Base-by-base conservation (phyloP, 2,797 vertebrate species). In the Calcarius lapponicus region DNA sequence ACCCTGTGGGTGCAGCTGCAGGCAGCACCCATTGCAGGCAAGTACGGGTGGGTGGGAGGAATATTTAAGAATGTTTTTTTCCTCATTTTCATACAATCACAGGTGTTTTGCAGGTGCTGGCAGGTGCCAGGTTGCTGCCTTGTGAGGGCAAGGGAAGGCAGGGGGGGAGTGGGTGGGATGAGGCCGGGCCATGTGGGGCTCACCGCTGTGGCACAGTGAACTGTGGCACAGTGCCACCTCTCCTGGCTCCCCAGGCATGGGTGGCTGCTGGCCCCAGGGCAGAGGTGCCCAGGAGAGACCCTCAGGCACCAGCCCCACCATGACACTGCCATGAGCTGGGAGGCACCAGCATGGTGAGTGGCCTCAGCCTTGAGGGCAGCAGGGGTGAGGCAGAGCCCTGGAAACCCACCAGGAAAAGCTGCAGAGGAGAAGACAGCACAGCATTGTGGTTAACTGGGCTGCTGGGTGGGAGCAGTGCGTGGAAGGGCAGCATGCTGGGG, bases 21-120 rank as follows among this genome's bases (percentile, higher is more conserved):
- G 80, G 96, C 95, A 9, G 95, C 95, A 26, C 96, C 97, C 10
- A 11, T 78, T 1, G 2, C 66, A 91, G 84, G 97, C 86, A 93
- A 97, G 96, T 93, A 45, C 1, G 1, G 70, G 24, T 0, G 0
- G 5, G 71, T 61, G 90, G 74, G 18, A 29, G 19, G 42, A 26
- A 36, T 40, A 16, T 12, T 26, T 40, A 13, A 31, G 34, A 48
- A 8, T 47, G n/a, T 40, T 66, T 66, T 66, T 76, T 58, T 71
- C 42, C 2, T 3, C 45, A 3, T 43, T 73, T 66, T 70, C 36
- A 7, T 13, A 24, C 34, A 31, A 12, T 32, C 53, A 20, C 38
- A 28, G 47, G 80, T 84, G 60, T 69, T 71, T 26, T 50, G 43
- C n/a, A 24, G 62, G 57, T 51, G 71, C 50, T 64, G 78, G 73